Conservation (phyloP, 1,140 invertebrate species). For the Andricus grossulariae region DNA sequence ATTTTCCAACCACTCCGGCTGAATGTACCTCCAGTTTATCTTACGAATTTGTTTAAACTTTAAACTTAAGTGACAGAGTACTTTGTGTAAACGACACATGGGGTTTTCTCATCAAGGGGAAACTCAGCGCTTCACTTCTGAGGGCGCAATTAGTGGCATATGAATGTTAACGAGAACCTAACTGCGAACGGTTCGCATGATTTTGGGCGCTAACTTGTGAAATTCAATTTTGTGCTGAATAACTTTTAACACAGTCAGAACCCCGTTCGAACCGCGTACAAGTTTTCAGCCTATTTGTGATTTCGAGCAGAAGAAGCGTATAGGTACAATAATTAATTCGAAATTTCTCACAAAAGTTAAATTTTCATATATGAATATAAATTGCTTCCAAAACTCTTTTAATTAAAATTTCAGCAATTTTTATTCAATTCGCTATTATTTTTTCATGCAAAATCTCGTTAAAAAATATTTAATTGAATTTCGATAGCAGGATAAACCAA, state of each 20-base stretch:
- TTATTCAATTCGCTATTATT: no score
- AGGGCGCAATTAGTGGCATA: conserved; percentile 16
- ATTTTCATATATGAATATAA: not conserved
- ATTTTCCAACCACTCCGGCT: not conserved
- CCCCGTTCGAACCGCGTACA: not conserved
- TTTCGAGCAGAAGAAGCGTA: not conserved
- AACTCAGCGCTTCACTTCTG: conserved; percentile 7
- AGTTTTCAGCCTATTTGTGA: conserved; percentile 17
- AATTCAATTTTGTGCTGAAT: conserved; percentile 6
- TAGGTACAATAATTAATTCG: not conserved
- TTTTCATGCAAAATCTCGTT: no score
- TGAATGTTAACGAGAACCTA: conserved; percentile 18
- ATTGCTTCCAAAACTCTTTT: not conserved
- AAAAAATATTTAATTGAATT: no score
- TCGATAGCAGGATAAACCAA: no score
- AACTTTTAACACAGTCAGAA: conserved; percentile 15
- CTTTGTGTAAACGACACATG: conserved; percentile 22
- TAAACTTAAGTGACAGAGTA: conserved; percentile 1
- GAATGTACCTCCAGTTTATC: not conserved
- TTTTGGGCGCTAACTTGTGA: not conserved
- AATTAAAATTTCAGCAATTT: not conserved
- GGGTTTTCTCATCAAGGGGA: conserved; percentile 11
- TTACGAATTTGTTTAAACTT: not conserved
- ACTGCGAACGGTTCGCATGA: conserved; percentile 20
- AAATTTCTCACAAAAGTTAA: not conserved